Evolutionary conservation across 2,797 vertebrate species (phyloP).

Genomic region (Hirundo rustica): DNA sequence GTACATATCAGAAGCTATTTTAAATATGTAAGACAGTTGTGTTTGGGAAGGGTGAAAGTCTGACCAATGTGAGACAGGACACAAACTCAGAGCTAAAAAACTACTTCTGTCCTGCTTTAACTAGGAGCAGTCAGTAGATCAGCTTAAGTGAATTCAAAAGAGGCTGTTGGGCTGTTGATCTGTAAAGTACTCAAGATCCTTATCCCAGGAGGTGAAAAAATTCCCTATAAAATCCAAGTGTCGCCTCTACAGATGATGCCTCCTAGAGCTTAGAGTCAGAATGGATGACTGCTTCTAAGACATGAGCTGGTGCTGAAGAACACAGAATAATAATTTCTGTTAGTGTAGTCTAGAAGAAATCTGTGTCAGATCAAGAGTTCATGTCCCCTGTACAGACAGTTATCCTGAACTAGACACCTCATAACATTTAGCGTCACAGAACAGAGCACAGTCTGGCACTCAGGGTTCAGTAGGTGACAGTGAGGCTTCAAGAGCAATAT

Average conservation of each 20-base stretch:
- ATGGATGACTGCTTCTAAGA: not conserved
- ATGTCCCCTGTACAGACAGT: not conserved
- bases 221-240: not conserved
- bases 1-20: not conserved
- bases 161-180: not conserved
- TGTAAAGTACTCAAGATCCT: not conserved
- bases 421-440: fast-evolving
- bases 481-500: not conserved
- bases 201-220: not conserved
- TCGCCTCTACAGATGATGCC: fast-evolving
- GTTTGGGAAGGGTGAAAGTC: not conserved
- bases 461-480: not conserved
- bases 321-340: not conserved
- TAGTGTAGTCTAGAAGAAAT: not conserved
- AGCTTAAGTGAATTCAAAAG: not conserved
- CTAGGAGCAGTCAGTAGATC: not conserved
- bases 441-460: not conserved
- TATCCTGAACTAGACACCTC: not conserved
- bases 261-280: not conserved
- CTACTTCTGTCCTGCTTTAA: not conserved
- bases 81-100: not conserved
- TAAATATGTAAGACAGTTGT: not conserved
- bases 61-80: not conserved
- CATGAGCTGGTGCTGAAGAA: not conserved
- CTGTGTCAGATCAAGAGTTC: not conserved